Evolutionary conservation across 2,888 invertebrate genomes (phyloP), one percentile per base, ranked within the genome.

Genomic region (Onthophagus sagittarius): DNA sequence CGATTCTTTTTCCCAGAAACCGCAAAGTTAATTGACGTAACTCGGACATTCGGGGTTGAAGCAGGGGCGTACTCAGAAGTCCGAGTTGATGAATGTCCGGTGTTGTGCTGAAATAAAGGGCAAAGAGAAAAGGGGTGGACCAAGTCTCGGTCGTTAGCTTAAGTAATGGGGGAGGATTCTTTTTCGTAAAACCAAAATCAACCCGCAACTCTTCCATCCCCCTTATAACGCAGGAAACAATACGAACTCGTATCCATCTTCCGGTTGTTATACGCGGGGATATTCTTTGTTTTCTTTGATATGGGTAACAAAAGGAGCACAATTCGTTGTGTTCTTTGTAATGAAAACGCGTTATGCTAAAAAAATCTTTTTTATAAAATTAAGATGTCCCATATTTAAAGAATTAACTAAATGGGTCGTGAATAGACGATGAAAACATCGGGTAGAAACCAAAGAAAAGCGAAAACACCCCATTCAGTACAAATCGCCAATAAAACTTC

Each of bases 231-330:
- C 84, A 83, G 85, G 85, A 85, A 85, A 85, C 84, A 85, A 85
- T 84, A 84, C 85, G 84, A 84, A 84, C 84, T 84, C 84, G 84
- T 84, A 85, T 85, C 83, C 82, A 84, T 85, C 85, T 85, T 85
- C 84, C 82, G 83, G 83, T 72, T 70, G 72, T 23, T 23, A 11
- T 53, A 53, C 39, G 39, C 9, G 11, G 39, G 39, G 39, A 53
- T 9, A 7, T 53, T 53, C 39, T 53, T 53, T 53, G 39, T 53
- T 53, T 53, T 53, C 39, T 53, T 53, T 53, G 39, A 53, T 11
- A 11, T 11, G 39, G 39, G 39, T 53, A 53, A 53, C 39, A 53
- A 53, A 53, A 53, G 39, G 39, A 3, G 3, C 3, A 23, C 2
- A 1, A 23, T 23, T 23, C 23, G 23, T 23, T 23, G 1, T 23